phyloP scores from a whole-genome alignment of 1,140 invertebrate genomes.

The Dinoponera quadriceps region DNA sequence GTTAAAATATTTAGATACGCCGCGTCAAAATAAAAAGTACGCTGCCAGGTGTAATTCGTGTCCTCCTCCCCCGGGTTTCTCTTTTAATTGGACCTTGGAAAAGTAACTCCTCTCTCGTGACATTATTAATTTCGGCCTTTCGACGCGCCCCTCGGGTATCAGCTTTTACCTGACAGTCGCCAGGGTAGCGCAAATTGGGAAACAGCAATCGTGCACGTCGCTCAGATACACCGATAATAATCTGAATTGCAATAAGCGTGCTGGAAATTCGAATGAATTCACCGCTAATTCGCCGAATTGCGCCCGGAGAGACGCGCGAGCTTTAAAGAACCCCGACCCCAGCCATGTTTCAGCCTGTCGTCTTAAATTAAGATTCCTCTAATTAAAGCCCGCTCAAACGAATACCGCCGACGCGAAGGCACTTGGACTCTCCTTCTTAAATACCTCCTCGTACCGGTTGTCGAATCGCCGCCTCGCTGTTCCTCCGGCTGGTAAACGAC shows the following conservation, averaged over 20 bases:
- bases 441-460: slow-evolving; percentile 53
- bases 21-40: slow-evolving; percentile 29
- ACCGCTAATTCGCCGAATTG: slow-evolving; percentile 9
- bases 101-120: too few species aligned
- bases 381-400: slow-evolving; percentile 61
- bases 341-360: slow-evolving; percentile 4
- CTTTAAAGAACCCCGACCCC: neutral
- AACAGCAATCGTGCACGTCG: too few species aligned
- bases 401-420: slow-evolving; percentile 15
- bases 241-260: too few species aligned
- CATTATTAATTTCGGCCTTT: too few species aligned
- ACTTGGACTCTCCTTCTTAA: slow-evolving; percentile 33
- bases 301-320: slow-evolving; percentile 2
- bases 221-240: too few species aligned
- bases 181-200: too few species aligned
- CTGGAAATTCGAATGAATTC: neutral
- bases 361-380: slow-evolving; percentile 56
- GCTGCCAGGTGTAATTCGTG: slow-evolving; percentile 14
- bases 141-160: too few species aligned
- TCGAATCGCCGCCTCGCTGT: slow-evolving; percentile 19
- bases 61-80: slow-evolving; percentile 27
- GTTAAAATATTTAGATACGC: slow-evolving; percentile 71
- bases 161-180: too few species aligned
- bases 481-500: neutral
- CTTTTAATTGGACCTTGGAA: neutral